phyloP scores from a whole-genome alignment of 2,797 vertebrate genomes.

The Falco biarmicus region DNA sequence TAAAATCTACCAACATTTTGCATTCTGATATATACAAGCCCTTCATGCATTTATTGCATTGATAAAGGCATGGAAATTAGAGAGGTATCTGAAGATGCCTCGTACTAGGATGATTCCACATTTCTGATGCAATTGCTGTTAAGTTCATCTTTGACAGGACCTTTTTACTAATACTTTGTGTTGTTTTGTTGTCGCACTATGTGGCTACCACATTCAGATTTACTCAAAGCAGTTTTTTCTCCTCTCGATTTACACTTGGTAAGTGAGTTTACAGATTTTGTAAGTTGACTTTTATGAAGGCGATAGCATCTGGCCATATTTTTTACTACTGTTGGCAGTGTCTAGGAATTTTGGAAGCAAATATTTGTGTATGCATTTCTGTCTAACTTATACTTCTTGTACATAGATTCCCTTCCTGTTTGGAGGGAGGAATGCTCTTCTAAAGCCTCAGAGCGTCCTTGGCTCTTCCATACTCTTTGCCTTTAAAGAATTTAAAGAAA shows the following conservation, averaged over 20 bases:
- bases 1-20: background rate
- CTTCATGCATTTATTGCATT: background rate
- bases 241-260: background rate
- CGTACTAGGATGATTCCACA: background rate
- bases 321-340: background rate
- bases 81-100: background rate
- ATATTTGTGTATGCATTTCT: background rate
- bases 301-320: background rate
- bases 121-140: background rate
- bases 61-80: background rate
- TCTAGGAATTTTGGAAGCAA: background rate
- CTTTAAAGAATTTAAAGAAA: background rate
- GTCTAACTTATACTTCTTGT: background rate
- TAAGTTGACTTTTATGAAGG: background rate
- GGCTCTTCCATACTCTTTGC: background rate
- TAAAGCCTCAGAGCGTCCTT: background rate
- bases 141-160: background rate
- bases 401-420: background rate
- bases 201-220: background rate
- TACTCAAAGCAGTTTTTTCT: background rate
- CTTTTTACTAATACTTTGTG: background rate
- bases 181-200: background rate
- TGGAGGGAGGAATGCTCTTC: background rate
- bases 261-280: background rate
- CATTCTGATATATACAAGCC: background rate